Conservation (phyloP, 2,888 invertebrate species). For the Lasioglossum pauxillum region DNA sequence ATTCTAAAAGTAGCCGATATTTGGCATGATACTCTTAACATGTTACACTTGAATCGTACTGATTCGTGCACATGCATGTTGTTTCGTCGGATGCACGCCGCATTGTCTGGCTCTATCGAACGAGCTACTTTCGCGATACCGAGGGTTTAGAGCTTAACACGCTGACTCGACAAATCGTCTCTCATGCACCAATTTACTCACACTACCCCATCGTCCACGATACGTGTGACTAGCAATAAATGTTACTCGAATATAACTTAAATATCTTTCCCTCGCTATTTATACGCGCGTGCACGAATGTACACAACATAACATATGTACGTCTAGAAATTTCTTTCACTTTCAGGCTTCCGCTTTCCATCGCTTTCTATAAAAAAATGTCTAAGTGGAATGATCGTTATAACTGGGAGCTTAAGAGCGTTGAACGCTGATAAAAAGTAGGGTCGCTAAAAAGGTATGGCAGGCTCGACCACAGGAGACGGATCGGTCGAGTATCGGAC, state of each 20-base stretch:
- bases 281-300: conserved; percentile 62
- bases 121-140: background rate
- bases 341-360: conserved; percentile 59
- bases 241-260: conserved; percentile 80
- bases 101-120: background rate
- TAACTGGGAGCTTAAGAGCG: conserved; percentile 69
- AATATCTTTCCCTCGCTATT: conserved; percentile 72
- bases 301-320: conserved; percentile 61
- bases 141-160: background rate
- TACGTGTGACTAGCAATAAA: conserved; percentile 82
- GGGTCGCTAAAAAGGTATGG: conserved; percentile 20
- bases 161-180: conserved; percentile 40
- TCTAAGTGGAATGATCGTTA: conserved; percentile 79
- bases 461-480: background rate
- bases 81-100: background rate
- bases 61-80: background rate
- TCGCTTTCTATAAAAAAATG: conserved; percentile 56
- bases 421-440: conserved; percentile 51
- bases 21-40: background rate
- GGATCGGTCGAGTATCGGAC: background rate
- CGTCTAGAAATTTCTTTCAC: conserved; percentile 68
- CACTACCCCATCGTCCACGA: conserved; percentile 72
- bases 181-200: conserved; percentile 55
- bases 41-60: conserved; percentile 1
- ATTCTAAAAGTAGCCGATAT: background rate